Evolutionary conservation across 2,113 vertebrate species (phyloP), one percentile per base, ranked within the genome.

Genomic region (Aramus guarauna): DNA sequence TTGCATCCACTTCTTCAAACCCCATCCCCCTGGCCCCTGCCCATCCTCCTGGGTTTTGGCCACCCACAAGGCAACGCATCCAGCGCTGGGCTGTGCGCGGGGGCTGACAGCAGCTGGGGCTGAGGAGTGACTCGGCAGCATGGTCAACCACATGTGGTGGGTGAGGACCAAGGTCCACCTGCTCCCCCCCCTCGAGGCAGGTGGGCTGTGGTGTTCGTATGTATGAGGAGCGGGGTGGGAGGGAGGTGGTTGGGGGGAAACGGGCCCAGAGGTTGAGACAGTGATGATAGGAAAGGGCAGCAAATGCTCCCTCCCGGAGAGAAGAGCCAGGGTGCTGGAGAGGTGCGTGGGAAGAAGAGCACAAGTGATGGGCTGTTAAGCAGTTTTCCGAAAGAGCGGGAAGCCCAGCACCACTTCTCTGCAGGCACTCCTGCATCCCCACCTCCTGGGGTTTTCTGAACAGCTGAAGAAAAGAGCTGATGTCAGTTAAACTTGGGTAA

Each of bases 121-220:
- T 9, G 7, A 19, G 45, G 21, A 36, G 41, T 29, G 22, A 13
- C 30, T 74, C 12, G 1, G 29, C 39, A 39, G 37, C 29, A 29
- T 12, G 48, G 11, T 63, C 56, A 52, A 12, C 48, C 22, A 15
- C 58, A 24, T 1, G 0, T 2, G 15, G 34, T 11, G 26, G 23
- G 12, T 32, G 52, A 60, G 58, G 45, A 36, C 52, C 4, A 6
- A 59, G 59, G 64, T 59, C 50, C 37, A 15, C 21, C 12, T n/a
- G 20, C 52, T 53, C 12, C 68, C 12, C 15, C 26, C 1, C 2
- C 19, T 6, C 0, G 1, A 41, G 11, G 16, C 2, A 0, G 18
- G 22, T 21, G 27, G 30, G 50, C 68, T 64, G 36, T 36, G 36
- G 34, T 3, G 0, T 37, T 58, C 16, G n/a, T 53, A 30, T 1